These are phyloP conservation scores for Tromatobia lineatoria DNA, from an alignment of 2,888 invertebrate species.

Conservation along the genomic window DNA sequence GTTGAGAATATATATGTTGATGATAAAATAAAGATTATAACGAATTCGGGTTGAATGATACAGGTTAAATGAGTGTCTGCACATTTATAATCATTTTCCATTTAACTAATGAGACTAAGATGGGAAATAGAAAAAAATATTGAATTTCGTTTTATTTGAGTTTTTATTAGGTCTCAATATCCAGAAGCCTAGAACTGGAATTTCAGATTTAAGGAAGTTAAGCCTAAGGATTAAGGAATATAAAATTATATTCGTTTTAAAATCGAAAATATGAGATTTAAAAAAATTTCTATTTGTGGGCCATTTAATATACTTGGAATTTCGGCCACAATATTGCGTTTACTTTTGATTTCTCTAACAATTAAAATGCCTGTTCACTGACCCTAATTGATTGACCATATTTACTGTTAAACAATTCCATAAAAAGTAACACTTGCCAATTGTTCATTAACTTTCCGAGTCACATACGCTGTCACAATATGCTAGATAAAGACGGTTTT, in stretches of 20 bases:
- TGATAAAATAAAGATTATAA: not conserved
- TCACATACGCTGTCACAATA: too few species aligned
- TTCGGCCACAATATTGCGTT: too few species aligned
- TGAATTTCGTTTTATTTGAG: not conserved
- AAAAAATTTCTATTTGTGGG: too few species aligned
- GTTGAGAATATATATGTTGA: not conserved
- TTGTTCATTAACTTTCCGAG: too few species aligned
- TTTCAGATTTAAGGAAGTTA: constrained; percentile 11
- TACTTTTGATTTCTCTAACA: too few species aligned
- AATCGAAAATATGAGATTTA: constrained; percentile 17
- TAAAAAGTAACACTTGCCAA: too few species aligned
- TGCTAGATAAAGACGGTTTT: too few species aligned
- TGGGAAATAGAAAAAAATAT: not conserved
- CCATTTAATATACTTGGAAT: too few species aligned
- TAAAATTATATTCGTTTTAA: not conserved
- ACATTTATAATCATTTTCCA: constrained; percentile 6
- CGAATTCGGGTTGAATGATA: not conserved
- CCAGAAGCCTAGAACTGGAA: not conserved
- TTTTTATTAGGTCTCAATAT: not conserved
- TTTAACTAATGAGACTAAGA: not conserved
- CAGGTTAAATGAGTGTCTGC: not conserved
- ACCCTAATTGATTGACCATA: too few species aligned
- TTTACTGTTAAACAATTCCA: too few species aligned
- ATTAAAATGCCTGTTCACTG: too few species aligned
- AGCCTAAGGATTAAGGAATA: not conserved